Evolutionary conservation across 2,888 invertebrate genomes (phyloP).

Genomic region (Chymomyza procnemis): DNA sequence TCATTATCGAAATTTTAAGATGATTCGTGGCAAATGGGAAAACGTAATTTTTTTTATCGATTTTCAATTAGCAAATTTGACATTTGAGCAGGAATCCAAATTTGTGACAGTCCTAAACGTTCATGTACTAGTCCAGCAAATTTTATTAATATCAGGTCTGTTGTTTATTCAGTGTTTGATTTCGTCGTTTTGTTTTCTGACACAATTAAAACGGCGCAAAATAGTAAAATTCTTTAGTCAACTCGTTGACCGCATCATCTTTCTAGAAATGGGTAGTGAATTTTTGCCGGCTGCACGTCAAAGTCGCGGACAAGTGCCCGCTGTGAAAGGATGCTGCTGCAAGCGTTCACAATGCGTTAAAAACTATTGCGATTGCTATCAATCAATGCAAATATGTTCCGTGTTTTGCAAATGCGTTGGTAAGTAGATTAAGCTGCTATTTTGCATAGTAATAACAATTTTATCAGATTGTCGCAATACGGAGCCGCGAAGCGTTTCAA

Average conservation of each 20-base stretch:
- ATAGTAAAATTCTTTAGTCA: too few relatives aligned
- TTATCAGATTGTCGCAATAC: constrained; percentile 54
- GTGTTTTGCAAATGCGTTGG: constrained; percentile 54
- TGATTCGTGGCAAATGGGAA: too few relatives aligned
- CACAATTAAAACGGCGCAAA: too few relatives aligned
- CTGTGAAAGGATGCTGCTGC: constrained; percentile 51
- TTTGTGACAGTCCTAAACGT: too few relatives aligned
- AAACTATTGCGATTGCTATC: constrained; percentile 64
- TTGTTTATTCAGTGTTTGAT: too few relatives aligned
- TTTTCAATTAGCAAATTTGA: too few relatives aligned
- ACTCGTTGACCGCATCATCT: not conserved
- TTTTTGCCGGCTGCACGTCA: not conserved
- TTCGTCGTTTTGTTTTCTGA: too few relatives aligned
- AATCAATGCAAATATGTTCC: constrained; percentile 55
- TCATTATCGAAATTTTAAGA: too few relatives aligned
- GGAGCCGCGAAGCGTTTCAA: constrained; percentile 30
- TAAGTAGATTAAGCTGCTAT: constrained; percentile 36
- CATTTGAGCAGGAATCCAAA: too few relatives aligned
- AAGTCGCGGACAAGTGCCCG: not conserved
- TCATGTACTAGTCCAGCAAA: too few relatives aligned
- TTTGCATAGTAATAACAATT: not conserved
- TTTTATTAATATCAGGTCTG: too few relatives aligned
- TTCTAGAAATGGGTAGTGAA: not conserved
- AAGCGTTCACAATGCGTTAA: constrained; percentile 64
- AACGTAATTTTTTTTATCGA: too few relatives aligned